Base-by-base conservation (phyloP, 2,113 vertebrate genomes). In the Forbesichthys agassizii region DNA sequence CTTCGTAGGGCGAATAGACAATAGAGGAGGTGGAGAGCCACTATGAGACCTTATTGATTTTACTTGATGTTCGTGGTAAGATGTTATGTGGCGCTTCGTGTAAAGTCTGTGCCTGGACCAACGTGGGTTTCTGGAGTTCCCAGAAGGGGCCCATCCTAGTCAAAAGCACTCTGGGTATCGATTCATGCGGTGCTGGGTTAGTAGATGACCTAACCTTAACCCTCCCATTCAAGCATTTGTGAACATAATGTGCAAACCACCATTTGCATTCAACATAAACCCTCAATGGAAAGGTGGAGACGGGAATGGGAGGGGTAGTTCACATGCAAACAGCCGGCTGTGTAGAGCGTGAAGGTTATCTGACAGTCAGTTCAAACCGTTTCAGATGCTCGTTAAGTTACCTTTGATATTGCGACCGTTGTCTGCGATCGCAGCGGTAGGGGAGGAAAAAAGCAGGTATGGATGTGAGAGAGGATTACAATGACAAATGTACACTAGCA, bases 341-440 rank as follows among this genome's bases (percentile, higher is more conserved):
- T 33, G 64, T 68, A 59, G 3, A 46, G 33, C 1, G 58, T 61
- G 56, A 10, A 49, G 52, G 4, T 60, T 11, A 67, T 73, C 69
- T 4, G 20, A 3, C 5, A 27, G 74, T 64, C 10, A 1, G 53
- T 88, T 82, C 83, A 69, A 89, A 90, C 85, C 91, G 88, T 80
- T 91, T 88, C 84, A 73, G 76, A 88, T 63, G 90, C 92, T 53
- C 56, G 90, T 90, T 86, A 65, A 48, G 68, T 96, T 99, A 98
- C 96, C 97, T 99, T 95, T 97, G 74, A 96, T 89, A 94, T 91
- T 95, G 90, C 93, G 95, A 84, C 96, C 96, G 91, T 96, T 98
- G 91, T 98, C 97, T 98, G 95, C 60, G 73, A 92, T 84, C 83
- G 79, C 69, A 85, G 82, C 73, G 85, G 84, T 76, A 84, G 64